These are phyloP conservation scores for Benthosema pterotum DNA, from an alignment of 2,797 vertebrate genomes.

Conservation along the genomic window DNA sequence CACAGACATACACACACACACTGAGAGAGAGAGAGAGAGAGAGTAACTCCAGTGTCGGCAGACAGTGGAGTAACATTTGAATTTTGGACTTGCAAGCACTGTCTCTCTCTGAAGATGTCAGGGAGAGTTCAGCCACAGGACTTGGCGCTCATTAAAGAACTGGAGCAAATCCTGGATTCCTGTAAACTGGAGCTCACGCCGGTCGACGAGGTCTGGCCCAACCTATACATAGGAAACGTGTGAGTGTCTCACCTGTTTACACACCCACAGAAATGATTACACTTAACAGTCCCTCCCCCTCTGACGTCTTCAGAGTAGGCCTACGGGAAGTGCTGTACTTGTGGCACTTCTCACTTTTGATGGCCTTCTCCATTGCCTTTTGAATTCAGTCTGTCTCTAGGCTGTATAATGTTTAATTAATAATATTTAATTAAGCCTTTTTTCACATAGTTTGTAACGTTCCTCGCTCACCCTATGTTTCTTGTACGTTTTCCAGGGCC, in stretches of 20 bases:
- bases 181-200: slow-evolving; percentile 80
- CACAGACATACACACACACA: slow-evolving; percentile 7
- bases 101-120: slow-evolving; percentile 64
- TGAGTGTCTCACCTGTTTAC: slow-evolving; percentile 71
- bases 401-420: not conserved
- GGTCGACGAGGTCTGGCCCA: slow-evolving; percentile 83
- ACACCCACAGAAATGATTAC: not conserved
- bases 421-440: not conserved
- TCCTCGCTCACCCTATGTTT: too few species aligned
- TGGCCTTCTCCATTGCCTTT: slow-evolving; percentile 30
- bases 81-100: slow-evolving; percentile 32
- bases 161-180: slow-evolving; percentile 82
- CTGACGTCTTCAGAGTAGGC: too few species aligned
- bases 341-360: not conserved
- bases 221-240: slow-evolving; percentile 83
- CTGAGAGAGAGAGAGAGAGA: not conserved
- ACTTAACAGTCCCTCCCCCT: too few species aligned
- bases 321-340: too few species aligned
- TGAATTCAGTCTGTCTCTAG: slow-evolving; percentile 9
- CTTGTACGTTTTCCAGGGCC: slow-evolving; percentile 58
- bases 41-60: slow-evolving; percentile 20
- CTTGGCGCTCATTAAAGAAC: slow-evolving; percentile 74
- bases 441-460: not conserved
- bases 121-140: slow-evolving; percentile 57
- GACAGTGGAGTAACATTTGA: slow-evolving; percentile 14